Evolutionary conservation across 1,140 invertebrate genomes (phyloP), one percentile per base, ranked within the genome.

Genomic region (Aphelenchoides avenae): DNA sequence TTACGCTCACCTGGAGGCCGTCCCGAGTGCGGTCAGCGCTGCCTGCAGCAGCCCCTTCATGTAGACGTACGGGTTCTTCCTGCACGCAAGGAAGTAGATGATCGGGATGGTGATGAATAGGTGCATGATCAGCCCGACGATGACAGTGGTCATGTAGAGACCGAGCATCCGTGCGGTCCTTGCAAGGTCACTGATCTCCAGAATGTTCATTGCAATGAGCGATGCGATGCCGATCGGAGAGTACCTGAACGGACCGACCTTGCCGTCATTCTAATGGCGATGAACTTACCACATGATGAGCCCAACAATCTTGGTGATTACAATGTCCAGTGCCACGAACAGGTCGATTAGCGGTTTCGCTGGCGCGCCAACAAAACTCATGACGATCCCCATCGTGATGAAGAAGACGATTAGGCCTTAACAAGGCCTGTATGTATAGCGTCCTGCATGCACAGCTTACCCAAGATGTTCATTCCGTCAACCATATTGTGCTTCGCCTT

Each of bases 141-240:
- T 96, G n/a, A n/a, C n/a, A n/a, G n/a, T n/a, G n/a, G n/a, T n/a
- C n/a, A n/a, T n/a, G n/a, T n/a, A n/a, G n/a, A 91, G 11, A 93
- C 37, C 29, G 3, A 95, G 80, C 50, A 87, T 85, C 11, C 87
- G 86, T 42, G 89, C 82, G 31, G 91, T 83, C 3, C 85, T 84
- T 0, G 80, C 81, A 57, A 93, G 86, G 56, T 88, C 86, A 5
- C 86, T 82, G 73, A 91, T 90, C 70, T 88, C 88, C 68, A 94
- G 81, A 43, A 94, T 85, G 77, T 94, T 91, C n/a, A 86, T 86
- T 3, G 87, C 85, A 41, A 94, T 87, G 40, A 95, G 80, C 78
- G 91, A 94, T 37, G 86, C 85, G 4, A 95, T 89, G 60, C 91
- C 91, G 24, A 93, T 78, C 0, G 91, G 91, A 20, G 90, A 92